A percentile compares a stretch with the other conserved stretches of the same genome.
Conservation (phyloP, 2,888 invertebrate genomes). For the Hydrotaea diabolus region DNA sequence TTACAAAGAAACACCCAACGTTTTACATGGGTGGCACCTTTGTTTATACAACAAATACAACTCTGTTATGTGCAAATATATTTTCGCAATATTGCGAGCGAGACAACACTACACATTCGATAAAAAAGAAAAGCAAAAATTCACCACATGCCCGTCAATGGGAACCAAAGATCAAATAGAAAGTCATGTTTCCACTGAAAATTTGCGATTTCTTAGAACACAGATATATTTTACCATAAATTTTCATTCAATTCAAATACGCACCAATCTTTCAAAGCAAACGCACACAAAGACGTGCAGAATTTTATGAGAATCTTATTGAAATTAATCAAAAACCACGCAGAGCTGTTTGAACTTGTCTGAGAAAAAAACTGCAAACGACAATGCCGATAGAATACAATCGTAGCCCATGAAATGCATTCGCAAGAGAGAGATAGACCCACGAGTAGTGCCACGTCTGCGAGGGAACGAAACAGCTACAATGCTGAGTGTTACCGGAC, state of each 20-base stretch:
- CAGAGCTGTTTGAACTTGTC: constrained; percentile 75
- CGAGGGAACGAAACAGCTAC: constrained; percentile 65
- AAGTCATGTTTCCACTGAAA: constrained; percentile 65
- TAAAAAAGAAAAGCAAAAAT: constrained; percentile 39
- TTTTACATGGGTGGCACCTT: neutral
- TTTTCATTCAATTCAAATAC: constrained; percentile 70
- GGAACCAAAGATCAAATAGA: constrained; percentile 32
- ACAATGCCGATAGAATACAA: constrained; percentile 60
- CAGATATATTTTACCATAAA: constrained; percentile 32
- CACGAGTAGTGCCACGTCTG: constrained; percentile 75
- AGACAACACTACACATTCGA: constrained; percentile 38
- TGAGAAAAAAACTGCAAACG: constrained; percentile 63
- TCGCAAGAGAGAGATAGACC: constrained; percentile 62
- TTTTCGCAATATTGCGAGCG: constrained; percentile 34
- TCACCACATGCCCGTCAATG: constrained; percentile 59
- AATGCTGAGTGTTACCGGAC: constrained; percentile 53
- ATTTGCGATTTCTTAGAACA: constrained; percentile 45
- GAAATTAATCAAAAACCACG: constrained; percentile 76
- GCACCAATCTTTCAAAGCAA: constrained; percentile 74
- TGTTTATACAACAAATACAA: constrained; percentile 13
- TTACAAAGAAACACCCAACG: too few relatives aligned
- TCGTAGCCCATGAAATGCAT: constrained; percentile 44
- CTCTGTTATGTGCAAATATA: constrained; percentile 34
- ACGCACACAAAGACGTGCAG: constrained; percentile 72
- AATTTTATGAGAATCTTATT: constrained; percentile 74